phyloP scores from a whole-genome alignment of 2,113 vertebrate species.

The Pitta sordida region DNA sequence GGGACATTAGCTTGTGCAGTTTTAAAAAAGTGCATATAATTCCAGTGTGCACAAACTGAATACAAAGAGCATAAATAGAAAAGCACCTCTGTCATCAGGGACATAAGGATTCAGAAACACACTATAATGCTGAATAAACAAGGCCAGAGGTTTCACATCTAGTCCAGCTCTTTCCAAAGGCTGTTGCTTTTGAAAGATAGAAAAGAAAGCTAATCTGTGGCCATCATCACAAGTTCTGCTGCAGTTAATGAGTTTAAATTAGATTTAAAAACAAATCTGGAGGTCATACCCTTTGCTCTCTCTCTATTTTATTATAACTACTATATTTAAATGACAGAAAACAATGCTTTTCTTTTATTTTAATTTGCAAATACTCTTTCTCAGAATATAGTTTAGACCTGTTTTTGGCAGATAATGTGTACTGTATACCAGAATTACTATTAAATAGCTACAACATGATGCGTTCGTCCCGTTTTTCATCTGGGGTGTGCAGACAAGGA shows the following conservation, averaged over 20 bases:
- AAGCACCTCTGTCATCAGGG: conserved; percentile 52
- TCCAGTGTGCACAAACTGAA: conserved; percentile 45
- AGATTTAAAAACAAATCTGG: background rate
- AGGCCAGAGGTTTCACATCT: conserved; percentile 54
- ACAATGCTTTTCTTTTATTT: background rate
- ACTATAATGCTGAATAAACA: conserved; percentile 64
- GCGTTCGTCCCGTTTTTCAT: background rate
- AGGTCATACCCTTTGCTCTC: background rate
- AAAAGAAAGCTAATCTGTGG: conserved; percentile 60
- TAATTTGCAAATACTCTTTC: background rate
- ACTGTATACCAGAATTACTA: background rate
- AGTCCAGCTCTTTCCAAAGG: conserved; percentile 66
- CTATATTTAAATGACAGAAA: background rate
- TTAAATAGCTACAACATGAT: background rate
- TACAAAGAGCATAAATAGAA: conserved; percentile 59
- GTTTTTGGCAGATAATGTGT: background rate
- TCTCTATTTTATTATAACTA: background rate
- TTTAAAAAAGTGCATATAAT: background rate
- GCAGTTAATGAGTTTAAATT: conserved; percentile 29
- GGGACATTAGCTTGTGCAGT: background rate
- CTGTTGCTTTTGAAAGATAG: conserved; percentile 54
- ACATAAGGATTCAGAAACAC: conserved; percentile 56
- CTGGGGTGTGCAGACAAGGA: background rate
- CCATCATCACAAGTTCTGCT: conserved; percentile 24
- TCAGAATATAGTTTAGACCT: background rate